Conservation (phyloP, 2,888 invertebrate genomes). For the Euspilapteryx auroguttella region DNA sequence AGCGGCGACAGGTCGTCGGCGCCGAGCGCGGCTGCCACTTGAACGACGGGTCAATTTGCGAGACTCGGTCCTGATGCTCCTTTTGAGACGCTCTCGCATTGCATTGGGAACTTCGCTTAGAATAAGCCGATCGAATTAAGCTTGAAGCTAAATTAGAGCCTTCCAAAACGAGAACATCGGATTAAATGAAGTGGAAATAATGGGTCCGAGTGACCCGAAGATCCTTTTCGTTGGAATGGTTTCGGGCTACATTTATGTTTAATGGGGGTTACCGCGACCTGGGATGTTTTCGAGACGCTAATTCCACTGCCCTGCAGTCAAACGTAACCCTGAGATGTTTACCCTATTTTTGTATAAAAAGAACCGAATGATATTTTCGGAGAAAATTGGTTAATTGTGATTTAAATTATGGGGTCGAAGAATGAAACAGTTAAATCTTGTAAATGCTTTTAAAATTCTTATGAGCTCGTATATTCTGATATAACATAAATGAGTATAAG, state of each 20-base stretch:
- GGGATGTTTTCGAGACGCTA: conserved; percentile 41
- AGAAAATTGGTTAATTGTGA: conserved; percentile 56
- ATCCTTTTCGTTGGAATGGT: conserved; percentile 33
- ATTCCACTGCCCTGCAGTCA: conserved; percentile 43
- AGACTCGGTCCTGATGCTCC: conserved; percentile 19
- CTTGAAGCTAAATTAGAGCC: no score
- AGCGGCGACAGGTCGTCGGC: conserved; percentile 48
- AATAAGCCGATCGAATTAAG: no score
- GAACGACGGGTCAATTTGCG: conserved; percentile 59
- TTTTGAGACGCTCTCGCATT: no score
- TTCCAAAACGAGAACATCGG: no score
- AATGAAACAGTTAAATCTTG: no score
- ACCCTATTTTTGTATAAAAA: conserved; percentile 17
- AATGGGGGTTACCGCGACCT: conserved; percentile 41
- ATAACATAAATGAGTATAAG: no score
- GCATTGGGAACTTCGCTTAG: no score
- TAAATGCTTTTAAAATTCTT: no score
- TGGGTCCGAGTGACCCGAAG: conserved; percentile 24
- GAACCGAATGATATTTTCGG: conserved; percentile 51
- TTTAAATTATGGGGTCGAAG: conserved; percentile 41
- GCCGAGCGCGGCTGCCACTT: conserved; percentile 22
- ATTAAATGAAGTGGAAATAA: conserved; percentile 27
- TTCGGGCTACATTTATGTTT: conserved; percentile 52
- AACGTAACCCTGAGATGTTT: conserved; percentile 23
- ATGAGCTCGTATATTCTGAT: no score